Percentiles rank a stretch among this genome's conserved stretches.
These are phyloP conservation scores for Lepidocolaptes lacrymiger DNA, from an alignment of 2,797 vertebrate species.

Conservation along the genomic window DNA sequence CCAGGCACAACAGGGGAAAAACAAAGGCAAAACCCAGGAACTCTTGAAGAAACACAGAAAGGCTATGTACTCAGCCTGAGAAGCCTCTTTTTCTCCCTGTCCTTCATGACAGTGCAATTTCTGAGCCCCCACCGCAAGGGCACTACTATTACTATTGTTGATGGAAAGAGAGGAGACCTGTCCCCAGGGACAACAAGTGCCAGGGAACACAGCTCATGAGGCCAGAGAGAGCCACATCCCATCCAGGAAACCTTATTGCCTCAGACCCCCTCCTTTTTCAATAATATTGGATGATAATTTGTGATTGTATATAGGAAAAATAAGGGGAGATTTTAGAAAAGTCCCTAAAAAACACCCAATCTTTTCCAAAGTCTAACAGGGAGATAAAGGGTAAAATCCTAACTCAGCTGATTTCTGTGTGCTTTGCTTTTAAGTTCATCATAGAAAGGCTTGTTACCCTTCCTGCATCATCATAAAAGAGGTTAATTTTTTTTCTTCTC, in stretches of 20 bases:
- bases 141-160: background rate
- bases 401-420: background rate
- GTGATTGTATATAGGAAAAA: background rate
- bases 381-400: background rate
- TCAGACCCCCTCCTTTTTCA: background rate
- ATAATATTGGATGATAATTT: background rate
- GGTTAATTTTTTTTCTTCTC: background rate
- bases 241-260: background rate
- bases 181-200: accelerated
- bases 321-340: background rate
- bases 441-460: background rate
- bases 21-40: background rate
- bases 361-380: background rate
- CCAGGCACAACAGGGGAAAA: background rate
- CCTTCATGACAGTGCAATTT: background rate
- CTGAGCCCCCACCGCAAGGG: background rate
- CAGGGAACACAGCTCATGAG: background rate
- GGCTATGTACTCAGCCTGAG: background rate
- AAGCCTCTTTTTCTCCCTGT: background rate
- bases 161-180: background rate
- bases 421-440: background rate
- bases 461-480: background rate
- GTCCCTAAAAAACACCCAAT: background rate
- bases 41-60: background rate
- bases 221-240: background rate